These are phyloP conservation scores for Caenorhabditis sp. DNA, from an alignment of 2,888 invertebrate species.

Conservation along the genomic window DNA sequence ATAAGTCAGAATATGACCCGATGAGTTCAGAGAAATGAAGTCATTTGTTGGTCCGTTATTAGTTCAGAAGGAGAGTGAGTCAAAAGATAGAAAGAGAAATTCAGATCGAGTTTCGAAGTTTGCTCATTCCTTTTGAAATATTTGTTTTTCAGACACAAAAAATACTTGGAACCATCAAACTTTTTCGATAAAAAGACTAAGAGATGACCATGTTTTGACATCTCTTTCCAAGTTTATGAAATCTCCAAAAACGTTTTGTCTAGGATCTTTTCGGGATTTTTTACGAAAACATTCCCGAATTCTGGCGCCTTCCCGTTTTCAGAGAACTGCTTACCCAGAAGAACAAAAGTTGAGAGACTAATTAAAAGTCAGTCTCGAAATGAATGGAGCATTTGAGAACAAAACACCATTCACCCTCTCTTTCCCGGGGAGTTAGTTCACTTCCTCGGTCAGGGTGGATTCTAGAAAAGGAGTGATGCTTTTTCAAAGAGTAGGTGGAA, in stretches of 20 bases:
- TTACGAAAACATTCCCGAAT: not conserved
- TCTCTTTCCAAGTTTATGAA: not conserved
- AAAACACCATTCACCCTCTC: constrained; percentile 7
- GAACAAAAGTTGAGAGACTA: not conserved
- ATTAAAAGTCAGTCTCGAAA: not conserved
- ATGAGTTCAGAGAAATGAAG: constrained; percentile 16
- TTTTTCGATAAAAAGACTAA: not conserved
- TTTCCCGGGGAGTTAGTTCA: not conserved
- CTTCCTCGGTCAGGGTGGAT: not conserved
- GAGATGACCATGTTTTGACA: not conserved
- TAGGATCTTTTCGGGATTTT: not conserved
- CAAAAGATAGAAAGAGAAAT: not conserved
- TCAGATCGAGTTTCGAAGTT: constrained; percentile 3
- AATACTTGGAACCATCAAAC: not conserved
- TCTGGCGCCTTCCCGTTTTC: constrained; percentile 1
- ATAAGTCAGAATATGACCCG: constrained; percentile 15
- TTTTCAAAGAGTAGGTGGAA: not conserved
- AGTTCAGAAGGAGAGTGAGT: not conserved
- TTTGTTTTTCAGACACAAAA: not conserved
- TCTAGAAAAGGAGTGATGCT: not conserved
- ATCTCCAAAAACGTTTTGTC: not conserved
- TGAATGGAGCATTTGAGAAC: not conserved
- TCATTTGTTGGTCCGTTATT: not conserved
- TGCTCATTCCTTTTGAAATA: not conserved
- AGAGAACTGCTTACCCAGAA: not conserved